A percentile compares a stretch with the other conserved stretches of the same genome.
These are phyloP conservation scores for Acridotheres tristis DNA, from an alignment of 2,797 vertebrate species.

Conservation along the genomic window DNA sequence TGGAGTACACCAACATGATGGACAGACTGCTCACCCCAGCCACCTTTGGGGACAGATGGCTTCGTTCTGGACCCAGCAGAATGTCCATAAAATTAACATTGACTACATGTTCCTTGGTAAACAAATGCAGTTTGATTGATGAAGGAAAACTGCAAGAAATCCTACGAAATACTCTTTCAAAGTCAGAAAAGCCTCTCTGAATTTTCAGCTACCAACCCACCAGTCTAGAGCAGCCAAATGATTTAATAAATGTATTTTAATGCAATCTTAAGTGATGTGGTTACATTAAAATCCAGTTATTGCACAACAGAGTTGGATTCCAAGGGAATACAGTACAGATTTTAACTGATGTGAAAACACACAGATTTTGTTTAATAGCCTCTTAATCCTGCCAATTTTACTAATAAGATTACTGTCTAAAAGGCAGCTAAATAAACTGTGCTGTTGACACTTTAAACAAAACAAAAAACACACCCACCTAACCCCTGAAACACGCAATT, in stretches of 20 bases:
- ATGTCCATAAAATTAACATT: constrained; percentile 87
- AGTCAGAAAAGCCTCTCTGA: background rate
- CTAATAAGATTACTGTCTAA: constrained; percentile 74
- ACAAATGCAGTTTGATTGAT: constrained; percentile 87
- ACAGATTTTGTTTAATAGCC: constrained; percentile 68
- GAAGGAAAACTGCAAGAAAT: constrained; percentile 85
- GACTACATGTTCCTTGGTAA: constrained; percentile 87
- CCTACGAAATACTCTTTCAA: constrained; percentile 27
- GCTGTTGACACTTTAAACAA: constrained; percentile 25
- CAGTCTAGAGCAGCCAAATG: constrained; percentile 34
- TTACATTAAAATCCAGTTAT: constrained; percentile 70
- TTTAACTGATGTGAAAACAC: constrained; percentile 75
- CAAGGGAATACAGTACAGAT: constrained; percentile 59
- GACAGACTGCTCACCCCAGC: constrained; percentile 73
- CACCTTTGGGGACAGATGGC: constrained; percentile 80
- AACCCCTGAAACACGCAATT: background rate
- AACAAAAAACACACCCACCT: background rate
- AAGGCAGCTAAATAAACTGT: constrained; percentile 49
- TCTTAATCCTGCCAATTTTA: constrained; percentile 75
- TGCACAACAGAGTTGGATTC: constrained; percentile 67
- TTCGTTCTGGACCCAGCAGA: constrained; percentile 80
- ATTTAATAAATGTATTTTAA: constrained; percentile 64
- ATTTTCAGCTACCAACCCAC: background rate
- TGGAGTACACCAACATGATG: constrained; percentile 76
- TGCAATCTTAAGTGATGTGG: constrained; percentile 66